Conservation (phyloP, 2,888 invertebrate genomes). For the Polylopha cassiicola region DNA sequence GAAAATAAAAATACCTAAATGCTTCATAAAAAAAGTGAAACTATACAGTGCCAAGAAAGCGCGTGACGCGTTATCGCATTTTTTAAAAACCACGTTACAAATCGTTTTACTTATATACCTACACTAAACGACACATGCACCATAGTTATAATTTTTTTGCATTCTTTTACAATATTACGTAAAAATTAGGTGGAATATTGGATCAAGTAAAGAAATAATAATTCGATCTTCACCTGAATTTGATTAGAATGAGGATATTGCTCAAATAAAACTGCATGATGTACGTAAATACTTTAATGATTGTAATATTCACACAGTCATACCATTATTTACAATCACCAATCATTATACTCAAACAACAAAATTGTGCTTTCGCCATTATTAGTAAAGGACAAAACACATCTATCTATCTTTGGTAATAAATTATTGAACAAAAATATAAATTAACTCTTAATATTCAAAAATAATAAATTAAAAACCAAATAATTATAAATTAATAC, state of each 20-base stretch:
- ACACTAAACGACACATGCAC: too few species aligned
- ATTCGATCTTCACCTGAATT: too few species aligned
- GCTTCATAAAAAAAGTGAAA: too few species aligned
- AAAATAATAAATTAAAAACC: slow-evolving; percentile 37
- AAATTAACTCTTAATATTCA: slow-evolving; percentile 33
- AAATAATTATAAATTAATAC: slow-evolving; percentile 25
- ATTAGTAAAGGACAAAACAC: slow-evolving; percentile 37
- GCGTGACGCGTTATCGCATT: too few species aligned
- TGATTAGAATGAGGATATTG: background rate
- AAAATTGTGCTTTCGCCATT: slow-evolving; percentile 67
- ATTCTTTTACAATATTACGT: too few species aligned
- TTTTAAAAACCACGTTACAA: too few species aligned
- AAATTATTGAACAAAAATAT: slow-evolving; percentile 43
- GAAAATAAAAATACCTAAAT: too few species aligned
- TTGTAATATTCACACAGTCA: slow-evolving; percentile 72
- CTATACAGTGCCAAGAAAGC: too few species aligned
- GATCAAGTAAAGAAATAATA: too few species aligned
- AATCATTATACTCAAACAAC: slow-evolving; percentile 65
- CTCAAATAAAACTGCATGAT: slow-evolving; percentile 27
- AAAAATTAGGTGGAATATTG: too few species aligned
- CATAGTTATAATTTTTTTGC: too few species aligned
- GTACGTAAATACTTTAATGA: slow-evolving; percentile 74
- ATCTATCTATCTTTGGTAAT: slow-evolving; percentile 37
- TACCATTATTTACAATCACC: slow-evolving; percentile 70
- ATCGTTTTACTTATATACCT: too few species aligned